Evolutionary conservation across 2,113 vertebrate species (phyloP).

Genomic region (Tragelaphus strepsiceros): DNA sequence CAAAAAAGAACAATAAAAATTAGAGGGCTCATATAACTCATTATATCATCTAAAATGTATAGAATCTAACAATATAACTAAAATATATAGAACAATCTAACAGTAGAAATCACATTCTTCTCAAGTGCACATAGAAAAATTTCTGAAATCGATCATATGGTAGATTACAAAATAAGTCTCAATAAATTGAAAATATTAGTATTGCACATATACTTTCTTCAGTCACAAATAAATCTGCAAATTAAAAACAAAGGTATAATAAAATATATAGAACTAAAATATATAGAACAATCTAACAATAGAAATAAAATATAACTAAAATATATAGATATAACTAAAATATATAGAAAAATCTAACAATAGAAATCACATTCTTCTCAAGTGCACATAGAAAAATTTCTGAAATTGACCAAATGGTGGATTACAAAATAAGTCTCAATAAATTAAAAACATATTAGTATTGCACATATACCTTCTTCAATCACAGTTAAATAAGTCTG

Average conservation of each 20-base stretch:
- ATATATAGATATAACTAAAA: neutral
- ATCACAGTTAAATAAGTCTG: neutral
- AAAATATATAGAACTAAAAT: too few species aligned
- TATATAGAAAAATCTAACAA: neutral
- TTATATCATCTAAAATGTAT: neutral
- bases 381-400: neutral
- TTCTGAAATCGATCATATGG: neutral
- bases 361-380: neutral
- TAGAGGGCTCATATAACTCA: neutral
- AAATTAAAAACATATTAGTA: neutral
- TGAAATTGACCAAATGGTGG: neutral
- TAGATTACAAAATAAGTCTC: too few species aligned
- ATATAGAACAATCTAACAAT: neutral
- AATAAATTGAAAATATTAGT: too few species aligned
- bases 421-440: neutral
- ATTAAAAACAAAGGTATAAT: too few species aligned
- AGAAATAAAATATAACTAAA: too few species aligned
- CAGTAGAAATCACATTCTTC: neutral
- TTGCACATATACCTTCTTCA: neutral
- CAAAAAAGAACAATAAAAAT: neutral
- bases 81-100: neutral
- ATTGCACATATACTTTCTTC: too few species aligned
- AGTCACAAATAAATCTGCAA: too few species aligned
- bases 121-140: neutral
- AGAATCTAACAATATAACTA: neutral